These are phyloP conservation scores for Phyllostomus hastatus DNA, from an alignment of 2,113 vertebrate species.

Conservation along the genomic window DNA sequence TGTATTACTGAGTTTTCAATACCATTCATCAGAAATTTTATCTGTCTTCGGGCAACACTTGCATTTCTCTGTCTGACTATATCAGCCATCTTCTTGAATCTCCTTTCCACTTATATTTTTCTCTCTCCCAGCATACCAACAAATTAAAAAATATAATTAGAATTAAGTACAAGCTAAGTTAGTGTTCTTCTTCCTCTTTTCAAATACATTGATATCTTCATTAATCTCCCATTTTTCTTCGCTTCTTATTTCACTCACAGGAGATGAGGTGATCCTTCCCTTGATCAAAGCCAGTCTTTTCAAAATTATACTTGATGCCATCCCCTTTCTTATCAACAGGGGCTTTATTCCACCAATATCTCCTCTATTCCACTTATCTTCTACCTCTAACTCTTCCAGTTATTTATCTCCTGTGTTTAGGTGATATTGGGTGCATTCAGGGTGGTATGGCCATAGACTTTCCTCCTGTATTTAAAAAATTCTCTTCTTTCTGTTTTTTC, in stretches of 20 bases:
- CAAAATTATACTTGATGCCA: neutral
- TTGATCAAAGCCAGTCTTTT: neutral
- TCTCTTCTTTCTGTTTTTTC: neutral
- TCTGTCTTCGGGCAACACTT: neutral
- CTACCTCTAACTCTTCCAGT: neutral
- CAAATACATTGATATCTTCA: neutral
- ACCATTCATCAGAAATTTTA: neutral
- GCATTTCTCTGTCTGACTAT: neutral
- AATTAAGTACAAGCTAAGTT: neutral
- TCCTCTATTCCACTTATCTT: neutral
- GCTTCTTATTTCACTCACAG: neutral
- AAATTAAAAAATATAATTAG: neutral
- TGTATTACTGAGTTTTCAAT: neutral
- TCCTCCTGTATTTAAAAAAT: neutral
- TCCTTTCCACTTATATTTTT: neutral
- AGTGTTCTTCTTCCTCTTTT: neutral
- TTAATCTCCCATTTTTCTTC: neutral
- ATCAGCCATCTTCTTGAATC: neutral
- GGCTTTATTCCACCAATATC: neutral
- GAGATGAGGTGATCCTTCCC: neutral
- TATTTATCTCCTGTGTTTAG: neutral
- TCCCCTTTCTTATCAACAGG: neutral
- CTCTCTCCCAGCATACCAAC: neutral
- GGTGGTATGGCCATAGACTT: too few species aligned
- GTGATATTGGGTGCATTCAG: too few species aligned